phyloP scores from a whole-genome alignment of 2,797 vertebrate species.

The Pipistrellus kuhlii region DNA sequence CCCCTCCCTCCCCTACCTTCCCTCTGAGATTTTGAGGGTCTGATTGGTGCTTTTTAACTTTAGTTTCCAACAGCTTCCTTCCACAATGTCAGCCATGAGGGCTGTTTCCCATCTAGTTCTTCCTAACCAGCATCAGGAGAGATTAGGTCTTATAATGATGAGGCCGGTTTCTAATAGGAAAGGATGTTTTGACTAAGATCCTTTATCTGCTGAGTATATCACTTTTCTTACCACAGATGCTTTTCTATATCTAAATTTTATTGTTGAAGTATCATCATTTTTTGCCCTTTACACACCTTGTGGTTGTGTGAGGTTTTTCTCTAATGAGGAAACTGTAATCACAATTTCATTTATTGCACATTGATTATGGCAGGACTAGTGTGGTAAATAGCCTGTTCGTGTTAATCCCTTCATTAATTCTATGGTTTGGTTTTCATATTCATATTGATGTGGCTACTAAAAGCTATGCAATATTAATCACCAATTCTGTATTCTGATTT shows the following conservation, averaged over 20 bases:
- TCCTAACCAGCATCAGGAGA: not conserved
- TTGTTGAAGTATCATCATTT: not conserved
- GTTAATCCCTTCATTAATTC: not conserved
- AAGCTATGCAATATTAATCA: not conserved
- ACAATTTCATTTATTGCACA: not conserved
- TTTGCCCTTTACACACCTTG: not conserved
- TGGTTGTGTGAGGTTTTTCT: not conserved
- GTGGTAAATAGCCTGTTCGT: not conserved
- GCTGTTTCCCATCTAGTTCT: not conserved
- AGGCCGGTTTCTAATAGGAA: not conserved
- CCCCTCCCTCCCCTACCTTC: too few species aligned
- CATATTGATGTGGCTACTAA: not conserved
- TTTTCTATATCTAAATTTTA: not conserved
- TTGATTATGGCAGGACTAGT: too few species aligned
- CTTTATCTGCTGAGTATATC: not conserved
- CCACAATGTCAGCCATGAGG: not conserved
- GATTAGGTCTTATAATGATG: not conserved
- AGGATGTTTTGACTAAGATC: not conserved
- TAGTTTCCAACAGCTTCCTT: conserved; percentile 23
- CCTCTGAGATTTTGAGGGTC: too few species aligned
- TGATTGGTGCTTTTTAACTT: not conserved
- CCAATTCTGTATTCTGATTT: not conserved
- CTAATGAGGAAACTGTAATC: not conserved
- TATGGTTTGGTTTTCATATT: not conserved
- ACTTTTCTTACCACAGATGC: not conserved